Evolutionary conservation across 1,140 invertebrate species (phyloP).

Genomic region (Augochlora pura): DNA sequence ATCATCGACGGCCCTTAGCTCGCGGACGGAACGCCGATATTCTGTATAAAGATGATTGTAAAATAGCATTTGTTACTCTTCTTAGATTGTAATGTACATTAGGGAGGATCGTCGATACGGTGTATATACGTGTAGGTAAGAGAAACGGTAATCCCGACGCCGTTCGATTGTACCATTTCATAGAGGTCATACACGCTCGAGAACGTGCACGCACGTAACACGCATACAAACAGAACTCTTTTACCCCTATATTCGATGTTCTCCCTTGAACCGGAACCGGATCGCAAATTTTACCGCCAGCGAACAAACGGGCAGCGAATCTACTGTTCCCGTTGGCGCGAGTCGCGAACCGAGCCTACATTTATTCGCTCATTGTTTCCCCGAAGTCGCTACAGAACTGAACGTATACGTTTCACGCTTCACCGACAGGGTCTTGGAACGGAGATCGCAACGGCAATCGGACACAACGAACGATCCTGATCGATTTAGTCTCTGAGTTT

Average conservation of each 20-base stretch:
- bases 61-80: conserved; percentile 79
- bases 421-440: conserved; percentile 58
- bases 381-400: conserved; percentile 50
- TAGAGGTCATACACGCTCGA: conserved; percentile 59
- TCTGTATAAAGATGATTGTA: conserved; percentile 72
- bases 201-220: too few species aligned
- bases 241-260: conserved; percentile 67
- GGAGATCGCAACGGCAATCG: conserved; percentile 12
- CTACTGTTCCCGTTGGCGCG: background rate
- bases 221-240: conserved; percentile 29
- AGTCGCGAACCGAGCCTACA: conserved; percentile 67
- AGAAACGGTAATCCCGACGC: conserved; percentile 55
- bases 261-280: conserved; percentile 52
- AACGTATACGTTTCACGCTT: conserved; percentile 47
- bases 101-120: conserved; percentile 59
- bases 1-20: background rate
- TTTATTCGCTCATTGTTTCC: conserved; percentile 69
- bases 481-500: too few species aligned
- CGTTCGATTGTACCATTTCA: conserved; percentile 60
- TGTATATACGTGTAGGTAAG: conserved; percentile 71
- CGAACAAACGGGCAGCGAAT: background rate
- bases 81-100: conserved; percentile 77
- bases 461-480: conserved; percentile 6
- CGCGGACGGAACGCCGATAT: conserved; percentile 43
- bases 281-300: background rate